Percentiles rank a stretch among this genome's conserved stretches.
Evolutionary conservation across 1,140 invertebrate genomes (phyloP).

Genomic region (Magallana gigas): DNA sequence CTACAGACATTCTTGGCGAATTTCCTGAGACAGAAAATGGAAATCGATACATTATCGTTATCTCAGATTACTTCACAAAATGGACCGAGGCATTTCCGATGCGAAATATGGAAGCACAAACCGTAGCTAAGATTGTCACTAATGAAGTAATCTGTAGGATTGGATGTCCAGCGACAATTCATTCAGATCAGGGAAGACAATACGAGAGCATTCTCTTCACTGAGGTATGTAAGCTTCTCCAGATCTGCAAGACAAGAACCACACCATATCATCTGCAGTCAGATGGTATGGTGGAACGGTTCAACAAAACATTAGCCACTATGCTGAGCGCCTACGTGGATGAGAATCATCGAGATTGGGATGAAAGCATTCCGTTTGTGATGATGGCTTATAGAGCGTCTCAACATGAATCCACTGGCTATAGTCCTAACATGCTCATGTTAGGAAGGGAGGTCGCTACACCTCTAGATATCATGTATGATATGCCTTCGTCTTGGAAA

Average conservation of each 20-base stretch:
- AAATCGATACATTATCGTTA: conserved; percentile 48
- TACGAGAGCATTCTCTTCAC: conserved; percentile 57
- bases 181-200: conserved; percentile 75
- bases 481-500: too few relatives aligned
- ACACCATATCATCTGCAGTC: conserved; percentile 63
- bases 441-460: too few relatives aligned
- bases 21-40: conserved; percentile 42
- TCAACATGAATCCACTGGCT: too few relatives aligned
- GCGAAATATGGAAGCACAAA: conserved; percentile 49
- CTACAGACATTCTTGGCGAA: conserved; percentile 43
- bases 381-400: too few relatives aligned
- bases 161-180: conserved; percentile 65
- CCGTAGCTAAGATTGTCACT: conserved; percentile 51
- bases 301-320: conserved; percentile 58
- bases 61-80: conserved; percentile 58
- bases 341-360: not conserved
- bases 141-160: conserved; percentile 54
- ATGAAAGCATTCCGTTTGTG: too few relatives aligned
- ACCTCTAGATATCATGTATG: too few relatives aligned
- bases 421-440: too few relatives aligned
- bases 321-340: conserved; percentile 53
- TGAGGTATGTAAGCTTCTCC: conserved; percentile 56
- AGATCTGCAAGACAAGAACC: conserved; percentile 56
- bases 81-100: conserved; percentile 56
- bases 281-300: conserved; percentile 65